Evolutionary conservation across 2,888 invertebrate genomes (phyloP), one percentile per base, ranked within the genome.

Genomic region (Octonoba sinensis): DNA sequence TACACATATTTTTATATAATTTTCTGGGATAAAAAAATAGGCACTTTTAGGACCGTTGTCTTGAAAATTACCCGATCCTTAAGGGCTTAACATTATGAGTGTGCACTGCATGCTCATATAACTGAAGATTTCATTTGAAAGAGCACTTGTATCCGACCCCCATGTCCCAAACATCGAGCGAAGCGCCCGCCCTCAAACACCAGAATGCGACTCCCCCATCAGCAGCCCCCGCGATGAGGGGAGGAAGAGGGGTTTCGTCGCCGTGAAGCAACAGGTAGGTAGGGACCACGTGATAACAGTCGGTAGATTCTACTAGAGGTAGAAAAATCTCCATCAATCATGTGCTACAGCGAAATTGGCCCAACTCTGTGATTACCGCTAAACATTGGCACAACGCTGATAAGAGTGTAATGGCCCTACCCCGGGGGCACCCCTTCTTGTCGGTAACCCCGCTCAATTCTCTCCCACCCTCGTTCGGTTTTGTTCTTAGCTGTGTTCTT

Each of bases 361-460:
- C 76, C 51, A 67, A 76, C 71, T 76, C 74, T 82, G 82, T 82
- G 82, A 82, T 82, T 82, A 82, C 76, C 76, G 70, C 82, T 82
- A 82, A 82, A 82, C 82, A 82, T 82, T 82, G 82, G 82, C 82
- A 82, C 82, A 75, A 67, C 66, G 66, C 67, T 71, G 76, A 76
- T 76, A 82, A 76, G 76, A 72, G 71, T 66, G 76, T 66, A 75
- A 74, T 79, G 73, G 79, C 73, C 66, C 56, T 64, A 20, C 66
- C 60, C 72, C 54, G 15, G 44, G 49, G 74, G 56, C 46, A 24
- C 18, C 64, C 47, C 64, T 65, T 59, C 44, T 57, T 36, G 36
- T 36, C 36, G 36, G 36, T 36, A 36, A 36, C 36, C 36, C 36
- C 36, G 36, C 36, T 57, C 56, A 36, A 49, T 59, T 51, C 49